These are phyloP conservation scores for Malthinus flaveolus DNA, from an alignment of 2,888 invertebrate species.

Conservation along the genomic window DNA sequence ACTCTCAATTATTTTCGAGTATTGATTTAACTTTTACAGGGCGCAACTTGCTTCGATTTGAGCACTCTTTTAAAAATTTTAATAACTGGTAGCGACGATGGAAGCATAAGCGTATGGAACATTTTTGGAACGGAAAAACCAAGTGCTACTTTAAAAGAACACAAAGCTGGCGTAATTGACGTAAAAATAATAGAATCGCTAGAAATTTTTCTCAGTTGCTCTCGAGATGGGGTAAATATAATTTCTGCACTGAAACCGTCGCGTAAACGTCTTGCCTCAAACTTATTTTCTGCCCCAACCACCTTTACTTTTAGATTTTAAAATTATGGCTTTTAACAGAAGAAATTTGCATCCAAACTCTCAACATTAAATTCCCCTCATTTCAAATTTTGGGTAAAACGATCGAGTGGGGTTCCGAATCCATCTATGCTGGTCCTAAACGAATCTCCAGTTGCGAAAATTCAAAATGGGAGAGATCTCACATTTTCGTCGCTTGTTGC, in stretches of 20 bases:
- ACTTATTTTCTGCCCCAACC: too few species aligned
- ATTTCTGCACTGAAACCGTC: background rate
- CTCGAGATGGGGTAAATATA: slow-evolving; percentile 60
- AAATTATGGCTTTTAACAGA: slow-evolving; percentile 65
- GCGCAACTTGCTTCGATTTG: slow-evolving; percentile 61
- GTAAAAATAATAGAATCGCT: slow-evolving; percentile 57
- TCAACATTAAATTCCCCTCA: slow-evolving; percentile 61
- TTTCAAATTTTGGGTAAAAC: slow-evolving; percentile 61
- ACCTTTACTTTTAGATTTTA: slow-evolving; percentile 56
- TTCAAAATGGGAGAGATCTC: slow-evolving; percentile 48
- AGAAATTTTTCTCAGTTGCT: slow-evolving; percentile 59
- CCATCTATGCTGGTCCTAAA: slow-evolving; percentile 61
- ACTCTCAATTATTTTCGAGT: too few species aligned
- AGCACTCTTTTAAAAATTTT: slow-evolving; percentile 57
- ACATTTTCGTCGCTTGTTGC: slow-evolving; percentile 60
- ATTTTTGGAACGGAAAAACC: slow-evolving; percentile 53
- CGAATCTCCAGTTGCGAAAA: slow-evolving; percentile 15
- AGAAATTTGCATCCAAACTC: slow-evolving; percentile 60
- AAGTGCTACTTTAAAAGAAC: slow-evolving; percentile 44
- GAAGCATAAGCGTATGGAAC: slow-evolving; percentile 62
- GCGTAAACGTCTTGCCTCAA: background rate
- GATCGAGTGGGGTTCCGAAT: slow-evolving; percentile 61
- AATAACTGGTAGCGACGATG: slow-evolving; percentile 61
- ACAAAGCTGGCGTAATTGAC: slow-evolving; percentile 57
- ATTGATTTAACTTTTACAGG: too few species aligned